Evolutionary conservation across 2,888 invertebrate species (phyloP).

Genomic region (Pseudococcus jackbeardsleyi): DNA sequence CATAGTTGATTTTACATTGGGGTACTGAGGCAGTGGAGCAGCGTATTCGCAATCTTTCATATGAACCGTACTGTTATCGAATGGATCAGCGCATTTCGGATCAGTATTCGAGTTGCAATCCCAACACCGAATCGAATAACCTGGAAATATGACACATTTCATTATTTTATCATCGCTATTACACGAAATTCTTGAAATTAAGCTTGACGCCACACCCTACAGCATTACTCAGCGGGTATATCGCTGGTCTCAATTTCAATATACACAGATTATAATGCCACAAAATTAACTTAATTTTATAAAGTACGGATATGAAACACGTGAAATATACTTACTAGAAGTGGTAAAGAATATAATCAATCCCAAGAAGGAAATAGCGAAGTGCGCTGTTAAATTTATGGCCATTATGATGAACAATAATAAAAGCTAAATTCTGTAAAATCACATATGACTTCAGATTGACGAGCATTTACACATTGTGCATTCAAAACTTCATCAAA

Average conservation of each 20-base stretch:
- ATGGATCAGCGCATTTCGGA: constrained; percentile 92
- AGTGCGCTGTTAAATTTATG: not conserved
- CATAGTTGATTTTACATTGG: constrained; percentile 83
- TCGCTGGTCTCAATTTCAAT: not conserved
- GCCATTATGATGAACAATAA: not conserved
- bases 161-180: not conserved
- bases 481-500: not conserved
- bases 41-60: constrained; percentile 83
- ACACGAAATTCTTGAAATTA: not conserved
- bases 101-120: constrained; percentile 90
- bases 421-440: not conserved
- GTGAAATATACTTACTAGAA: not conserved
- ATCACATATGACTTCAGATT: not conserved
- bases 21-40: constrained; percentile 76
- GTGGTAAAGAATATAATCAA: not conserved
- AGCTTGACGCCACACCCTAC: not conserved
- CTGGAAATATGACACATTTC: not conserved
- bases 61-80: constrained; percentile 89
- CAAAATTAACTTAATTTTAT: not conserved
- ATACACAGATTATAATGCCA: not conserved
- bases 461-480: not conserved
- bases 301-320: not conserved
- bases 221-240: not conserved
- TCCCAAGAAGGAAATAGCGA: not conserved
- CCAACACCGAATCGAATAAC: constrained; percentile 77